phyloP scores from a whole-genome alignment of 2,797 vertebrate genomes.

The Melanotaenia nigrans region DNA sequence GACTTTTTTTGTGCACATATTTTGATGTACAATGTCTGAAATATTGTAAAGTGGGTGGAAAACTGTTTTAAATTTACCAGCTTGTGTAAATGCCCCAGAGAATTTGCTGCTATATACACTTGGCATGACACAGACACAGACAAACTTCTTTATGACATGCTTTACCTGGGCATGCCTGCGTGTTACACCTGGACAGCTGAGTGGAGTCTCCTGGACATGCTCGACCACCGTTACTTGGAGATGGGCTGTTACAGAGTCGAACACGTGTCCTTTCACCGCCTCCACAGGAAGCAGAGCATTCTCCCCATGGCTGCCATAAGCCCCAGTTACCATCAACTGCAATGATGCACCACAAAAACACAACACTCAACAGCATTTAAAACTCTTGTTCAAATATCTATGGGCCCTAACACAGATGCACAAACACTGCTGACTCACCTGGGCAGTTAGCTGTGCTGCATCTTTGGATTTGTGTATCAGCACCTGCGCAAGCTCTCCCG shows the following conservation, averaged over 20 bases:
- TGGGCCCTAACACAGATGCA: background rate
- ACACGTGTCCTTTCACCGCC: conserved; percentile 88
- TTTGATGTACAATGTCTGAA: background rate
- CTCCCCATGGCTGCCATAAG: conserved; percentile 90
- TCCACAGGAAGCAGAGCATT: conserved; percentile 91
- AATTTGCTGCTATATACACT: background rate
- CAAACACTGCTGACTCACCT: conserved; percentile 79
- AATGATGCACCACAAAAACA: conserved; percentile 34
- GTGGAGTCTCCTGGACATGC: conserved; percentile 90
- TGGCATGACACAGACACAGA: background rate
- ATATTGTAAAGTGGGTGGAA: background rate
- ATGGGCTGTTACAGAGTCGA: conserved; percentile 87
- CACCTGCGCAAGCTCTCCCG: conserved; percentile 90
- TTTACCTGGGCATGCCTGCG: conserved; percentile 91
- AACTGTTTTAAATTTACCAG: background rate
- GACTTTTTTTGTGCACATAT: background rate
- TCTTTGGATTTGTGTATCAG: conserved; percentile 91
- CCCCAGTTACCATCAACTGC: conserved; percentile 94
- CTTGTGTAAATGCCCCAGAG: background rate
- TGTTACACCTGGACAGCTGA: conserved; percentile 91
- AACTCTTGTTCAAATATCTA: background rate
- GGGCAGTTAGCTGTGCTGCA: conserved; percentile 87
- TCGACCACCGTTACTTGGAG: conserved; percentile 82
- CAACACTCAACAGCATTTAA: background rate
- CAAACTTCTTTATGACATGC: background rate